A percentile compares a stretch with the other conserved stretches of the same genome.
phyloP scores from a whole-genome alignment of 1,140 invertebrate species.

The Bradysia coprophila region DNA sequence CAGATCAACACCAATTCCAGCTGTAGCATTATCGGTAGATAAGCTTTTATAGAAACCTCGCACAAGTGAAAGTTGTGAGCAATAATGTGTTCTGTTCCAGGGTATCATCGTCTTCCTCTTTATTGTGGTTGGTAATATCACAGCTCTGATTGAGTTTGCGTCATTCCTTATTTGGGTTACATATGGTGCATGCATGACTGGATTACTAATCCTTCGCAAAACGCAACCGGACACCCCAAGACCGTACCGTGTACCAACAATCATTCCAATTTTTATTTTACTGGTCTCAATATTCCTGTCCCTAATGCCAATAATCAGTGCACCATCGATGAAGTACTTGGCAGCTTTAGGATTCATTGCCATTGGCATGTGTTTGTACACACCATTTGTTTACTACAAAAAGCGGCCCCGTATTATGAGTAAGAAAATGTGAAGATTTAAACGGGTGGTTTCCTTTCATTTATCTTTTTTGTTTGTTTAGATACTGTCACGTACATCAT shows the following conservation, averaged over 20 bases:
- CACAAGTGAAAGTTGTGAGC: too few relatives aligned
- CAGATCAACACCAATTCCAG: conserved; percentile 62
- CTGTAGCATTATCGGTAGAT: conserved; percentile 60
- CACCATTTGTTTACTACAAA: conserved; percentile 61
- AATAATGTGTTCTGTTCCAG: conserved; percentile 26
- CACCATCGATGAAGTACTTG: conserved; percentile 60
- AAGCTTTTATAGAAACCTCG: too few relatives aligned
- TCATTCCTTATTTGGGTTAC: conserved; percentile 81
- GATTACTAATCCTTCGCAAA: conserved; percentile 51
- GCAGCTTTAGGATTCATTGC: conserved; percentile 55
- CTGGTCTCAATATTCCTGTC: conserved; percentile 55
- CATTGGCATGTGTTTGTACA: conserved; percentile 50
- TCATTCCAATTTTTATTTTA: conserved; percentile 56
- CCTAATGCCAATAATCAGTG: conserved; percentile 52
- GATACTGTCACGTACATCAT: conserved; percentile 43
- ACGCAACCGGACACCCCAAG: conserved; percentile 46
- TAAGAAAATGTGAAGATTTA: too few relatives aligned
- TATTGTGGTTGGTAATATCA: conserved; percentile 55
- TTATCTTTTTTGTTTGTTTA: conserved; percentile 19
- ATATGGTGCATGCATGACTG: conserved; percentile 65
- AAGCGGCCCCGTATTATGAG: conserved; percentile 33
- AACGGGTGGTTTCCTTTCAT: background rate
- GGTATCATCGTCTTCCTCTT: conserved; percentile 55
- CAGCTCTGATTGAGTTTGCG: conserved; percentile 67
- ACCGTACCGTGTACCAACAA: conserved; percentile 60